phyloP scores from a whole-genome alignment of 2,113 vertebrate genomes.

The Gracilinanus agilis region DNA sequence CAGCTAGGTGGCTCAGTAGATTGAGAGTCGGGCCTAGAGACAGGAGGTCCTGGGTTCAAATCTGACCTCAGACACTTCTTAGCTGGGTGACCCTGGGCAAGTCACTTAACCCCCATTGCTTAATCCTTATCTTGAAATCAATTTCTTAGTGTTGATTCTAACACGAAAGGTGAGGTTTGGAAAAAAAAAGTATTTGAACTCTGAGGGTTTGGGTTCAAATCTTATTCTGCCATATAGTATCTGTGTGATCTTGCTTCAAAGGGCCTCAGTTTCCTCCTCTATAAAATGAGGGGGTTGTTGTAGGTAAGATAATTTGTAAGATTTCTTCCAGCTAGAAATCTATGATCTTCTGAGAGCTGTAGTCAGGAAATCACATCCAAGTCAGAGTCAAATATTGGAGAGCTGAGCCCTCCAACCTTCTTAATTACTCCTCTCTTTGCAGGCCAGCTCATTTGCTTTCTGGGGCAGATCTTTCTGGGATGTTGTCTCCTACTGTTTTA shows the following conservation, averaged over 20 bases:
- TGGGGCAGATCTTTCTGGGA: background rate
- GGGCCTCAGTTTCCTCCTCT: background rate
- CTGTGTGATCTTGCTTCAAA: background rate
- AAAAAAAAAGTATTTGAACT: background rate
- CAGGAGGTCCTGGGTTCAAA: no score
- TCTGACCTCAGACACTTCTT: no score
- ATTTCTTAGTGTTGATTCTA: no score
- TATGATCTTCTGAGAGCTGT: background rate
- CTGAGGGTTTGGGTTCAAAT: background rate
- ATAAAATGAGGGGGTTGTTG: background rate
- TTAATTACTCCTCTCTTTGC: background rate
- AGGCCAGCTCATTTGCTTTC: background rate
- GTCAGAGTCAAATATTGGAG: background rate
- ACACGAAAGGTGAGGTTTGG: background rate
- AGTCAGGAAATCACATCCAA: background rate
- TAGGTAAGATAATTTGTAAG: background rate
- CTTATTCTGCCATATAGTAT: background rate
- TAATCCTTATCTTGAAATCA: no score
- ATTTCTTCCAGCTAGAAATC: background rate
- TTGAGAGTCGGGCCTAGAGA: no score
- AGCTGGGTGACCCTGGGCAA: no score
- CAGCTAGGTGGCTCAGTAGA: no score
- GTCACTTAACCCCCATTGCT: no score
- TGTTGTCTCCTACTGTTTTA: background rate
- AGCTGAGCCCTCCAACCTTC: background rate